Percentiles rank a stretch among this genome's conserved stretches.
These are phyloP conservation scores for Eristalis tenax DNA, from an alignment of 2,888 invertebrate genomes.

Conservation along the genomic window DNA sequence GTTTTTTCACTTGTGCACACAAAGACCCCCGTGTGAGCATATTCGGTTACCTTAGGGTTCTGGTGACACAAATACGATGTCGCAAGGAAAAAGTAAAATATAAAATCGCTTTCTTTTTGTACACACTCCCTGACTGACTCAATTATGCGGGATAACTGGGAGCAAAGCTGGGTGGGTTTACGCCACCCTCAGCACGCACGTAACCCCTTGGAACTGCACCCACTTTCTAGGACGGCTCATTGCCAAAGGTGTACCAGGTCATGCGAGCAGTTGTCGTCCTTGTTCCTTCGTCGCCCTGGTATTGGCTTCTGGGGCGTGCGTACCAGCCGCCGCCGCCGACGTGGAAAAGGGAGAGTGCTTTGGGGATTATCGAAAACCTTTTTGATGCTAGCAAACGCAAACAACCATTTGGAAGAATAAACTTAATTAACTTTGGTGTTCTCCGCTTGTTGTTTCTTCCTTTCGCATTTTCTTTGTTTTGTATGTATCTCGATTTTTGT, in stretches of 20 bases:
- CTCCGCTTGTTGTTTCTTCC: slow-evolving; percentile 25
- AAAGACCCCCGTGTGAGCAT: not conserved
- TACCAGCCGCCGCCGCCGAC: too few relatives aligned
- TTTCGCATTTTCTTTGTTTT: not conserved
- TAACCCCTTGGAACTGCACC: not conserved
- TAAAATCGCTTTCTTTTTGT: not conserved
- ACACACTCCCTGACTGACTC: not conserved
- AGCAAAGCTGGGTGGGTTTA: not conserved
- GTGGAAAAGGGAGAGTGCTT: slow-evolving; percentile 5
- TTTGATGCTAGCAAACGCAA: slow-evolving; percentile 14
- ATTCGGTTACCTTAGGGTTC: not conserved
- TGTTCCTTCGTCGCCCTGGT: not conserved
- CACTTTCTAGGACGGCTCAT: not conserved
- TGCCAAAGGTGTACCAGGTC: slow-evolving; percentile 5
- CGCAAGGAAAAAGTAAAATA: not conserved
- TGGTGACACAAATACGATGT: not conserved
- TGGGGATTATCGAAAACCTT: slow-evolving; percentile 35
- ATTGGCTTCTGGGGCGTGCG: too few relatives aligned
- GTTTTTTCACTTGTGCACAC: slow-evolving; percentile 11
- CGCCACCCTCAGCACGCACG: not conserved
- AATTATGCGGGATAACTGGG: not conserved
- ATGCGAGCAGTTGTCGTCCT: not conserved
- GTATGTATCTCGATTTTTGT: not conserved
- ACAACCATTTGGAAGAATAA: slow-evolving; percentile 39
- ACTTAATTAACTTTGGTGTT: slow-evolving; percentile 53